phyloP scores from a whole-genome alignment of 2,888 invertebrate species.

The Atrina japonica region DNA sequence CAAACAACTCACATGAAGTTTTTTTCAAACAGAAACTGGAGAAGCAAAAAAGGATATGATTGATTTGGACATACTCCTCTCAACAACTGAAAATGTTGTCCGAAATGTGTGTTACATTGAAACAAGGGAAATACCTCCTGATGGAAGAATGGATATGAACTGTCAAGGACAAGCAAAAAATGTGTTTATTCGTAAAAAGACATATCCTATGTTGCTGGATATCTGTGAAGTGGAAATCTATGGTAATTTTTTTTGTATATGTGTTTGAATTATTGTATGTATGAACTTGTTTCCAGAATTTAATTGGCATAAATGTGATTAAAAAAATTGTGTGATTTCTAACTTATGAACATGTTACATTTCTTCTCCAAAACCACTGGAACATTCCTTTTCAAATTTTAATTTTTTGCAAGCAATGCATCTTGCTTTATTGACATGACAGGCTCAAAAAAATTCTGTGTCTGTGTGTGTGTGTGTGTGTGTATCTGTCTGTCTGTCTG shows the following conservation, averaged over 20 bases:
- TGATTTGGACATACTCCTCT: constrained; percentile 18
- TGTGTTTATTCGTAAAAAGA: constrained; percentile 32
- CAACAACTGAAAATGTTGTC: constrained; percentile 2
- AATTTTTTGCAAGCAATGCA: no score
- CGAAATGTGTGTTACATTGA: constrained; percentile 7
- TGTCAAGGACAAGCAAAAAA: constrained; percentile 19
- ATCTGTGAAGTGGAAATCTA: constrained; percentile 42
- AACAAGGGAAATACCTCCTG: background rate
- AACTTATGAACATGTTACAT: no score
- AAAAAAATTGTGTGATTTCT: no score
- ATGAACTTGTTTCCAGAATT: background rate
- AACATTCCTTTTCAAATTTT: no score
- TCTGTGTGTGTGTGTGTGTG: no score
- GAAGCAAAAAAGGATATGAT: constrained; percentile 2
- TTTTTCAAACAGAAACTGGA: background rate
- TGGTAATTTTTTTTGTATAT: constrained; percentile 14
- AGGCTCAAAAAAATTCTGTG: no score
- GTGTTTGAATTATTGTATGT: no score
- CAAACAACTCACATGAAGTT: background rate
- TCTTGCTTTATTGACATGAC: no score
- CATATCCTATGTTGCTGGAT: constrained; percentile 17
- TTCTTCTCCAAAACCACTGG: no score
- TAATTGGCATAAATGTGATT: background rate
- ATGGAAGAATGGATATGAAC: constrained; percentile 18
- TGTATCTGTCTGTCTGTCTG: no score